These are phyloP conservation scores for Platanista minor DNA, from an alignment of 2,113 vertebrate genomes.

Conservation along the genomic window DNA sequence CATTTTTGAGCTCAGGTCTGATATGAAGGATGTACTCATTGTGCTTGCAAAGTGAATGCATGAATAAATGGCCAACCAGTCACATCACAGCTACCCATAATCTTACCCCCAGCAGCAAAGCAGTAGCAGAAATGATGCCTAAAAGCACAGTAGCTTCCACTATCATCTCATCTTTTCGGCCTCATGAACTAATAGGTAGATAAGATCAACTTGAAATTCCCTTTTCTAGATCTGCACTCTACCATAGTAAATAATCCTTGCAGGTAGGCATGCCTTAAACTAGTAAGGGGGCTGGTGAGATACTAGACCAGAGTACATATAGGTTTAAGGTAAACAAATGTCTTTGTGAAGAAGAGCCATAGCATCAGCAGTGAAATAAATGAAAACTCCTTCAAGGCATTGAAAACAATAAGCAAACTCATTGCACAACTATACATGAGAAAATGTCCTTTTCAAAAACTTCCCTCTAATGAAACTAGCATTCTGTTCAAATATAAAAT, in stretches of 20 bases:
- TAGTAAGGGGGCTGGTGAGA: fast-evolving
- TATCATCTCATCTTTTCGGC: background rate
- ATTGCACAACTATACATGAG: background rate
- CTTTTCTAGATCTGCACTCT: background rate
- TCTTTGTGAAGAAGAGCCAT: background rate
- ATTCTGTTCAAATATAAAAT: constrained; percentile 28
- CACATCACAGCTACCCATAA: background rate
- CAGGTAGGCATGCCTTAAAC: background rate
- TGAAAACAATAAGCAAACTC: background rate
- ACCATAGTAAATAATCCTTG: background rate
- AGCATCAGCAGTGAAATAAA: background rate
- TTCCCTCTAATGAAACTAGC: constrained; percentile 11
- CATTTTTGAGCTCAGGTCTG: background rate
- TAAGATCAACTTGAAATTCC: background rate
- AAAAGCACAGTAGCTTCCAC: background rate
- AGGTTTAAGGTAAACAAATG: background rate
- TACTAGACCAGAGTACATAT: background rate
- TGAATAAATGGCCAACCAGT: background rate
- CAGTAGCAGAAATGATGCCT: background rate
- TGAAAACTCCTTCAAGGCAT: background rate
- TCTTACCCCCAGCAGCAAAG: background rate
- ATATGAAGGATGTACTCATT: background rate
- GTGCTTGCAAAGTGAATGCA: background rate
- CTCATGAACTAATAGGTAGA: background rate
- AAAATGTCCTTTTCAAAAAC: background rate